Base-by-base conservation (phyloP, 2,797 vertebrate genomes). In the Ficedula albicollis region DNA sequence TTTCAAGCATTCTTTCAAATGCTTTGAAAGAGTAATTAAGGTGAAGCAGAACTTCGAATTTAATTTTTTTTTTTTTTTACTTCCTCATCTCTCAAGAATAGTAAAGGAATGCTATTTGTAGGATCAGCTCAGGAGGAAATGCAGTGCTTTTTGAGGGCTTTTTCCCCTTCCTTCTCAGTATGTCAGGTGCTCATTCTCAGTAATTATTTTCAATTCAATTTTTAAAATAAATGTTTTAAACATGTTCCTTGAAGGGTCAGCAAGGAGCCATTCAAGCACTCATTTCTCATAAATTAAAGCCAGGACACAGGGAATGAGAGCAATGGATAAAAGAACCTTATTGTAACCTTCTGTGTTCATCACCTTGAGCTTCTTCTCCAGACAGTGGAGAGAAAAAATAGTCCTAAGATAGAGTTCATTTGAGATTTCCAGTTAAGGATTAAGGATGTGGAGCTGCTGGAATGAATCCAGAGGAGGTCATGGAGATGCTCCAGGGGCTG, bases 401-500 rank as follows among this genome's bases (percentile, higher is more conserved):
- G 13, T 32, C 77, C 67, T 43, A 76, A 49, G 29, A 38, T 1
- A 44, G 20, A 66, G 6, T 51, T 82, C 1, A 17, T 51, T 34
- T 59, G 54, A 66, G 29, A 67, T 9, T 41, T 38, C 20, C 44
- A 74, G 34, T 18, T 70, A 27, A 44, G 34, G 26, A 62, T 43
- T n/a, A 29, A 69, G 43, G 15, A 30, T 16, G 4, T 29, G 36
- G 15, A 55, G 13, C 30, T 67, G 26, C 10, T 74, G 11, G 32
- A 43, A 4, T 0, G 2, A 62, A 13, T 25, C 32, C 55, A 62
- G 19, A 69, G 6, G 27, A 82, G 4, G 5, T 4, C 49, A 27
- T 0, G 0, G 70, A 49, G 41, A 2, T 49, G 55, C 2, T 62
- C 8, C 11, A 3, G 2, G 48, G 3, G 11, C 7, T 55, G 62